Evolutionary conservation across 2,113 vertebrate species (phyloP).

Genomic region (Eudyptes chrysolophus): DNA sequence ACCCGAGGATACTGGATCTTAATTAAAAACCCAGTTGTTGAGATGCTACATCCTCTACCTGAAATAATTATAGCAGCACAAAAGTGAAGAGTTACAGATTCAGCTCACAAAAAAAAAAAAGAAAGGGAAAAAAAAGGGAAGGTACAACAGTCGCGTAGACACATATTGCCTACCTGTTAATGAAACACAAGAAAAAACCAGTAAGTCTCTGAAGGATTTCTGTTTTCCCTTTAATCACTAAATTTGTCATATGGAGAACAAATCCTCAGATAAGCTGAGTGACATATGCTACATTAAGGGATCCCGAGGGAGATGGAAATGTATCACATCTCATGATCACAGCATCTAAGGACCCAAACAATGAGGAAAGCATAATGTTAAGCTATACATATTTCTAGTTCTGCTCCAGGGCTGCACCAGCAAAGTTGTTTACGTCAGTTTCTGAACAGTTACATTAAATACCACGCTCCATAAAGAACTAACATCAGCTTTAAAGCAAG

Average conservation of each 20-base stretch:
- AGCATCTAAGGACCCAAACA: conserved; percentile 6
- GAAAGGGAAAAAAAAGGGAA: not conserved
- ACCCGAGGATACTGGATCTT: not conserved
- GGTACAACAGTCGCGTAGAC: not conserved
- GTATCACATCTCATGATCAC: not conserved
- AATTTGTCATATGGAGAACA: not conserved
- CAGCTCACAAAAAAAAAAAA: not conserved
- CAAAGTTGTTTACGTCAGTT: not conserved
- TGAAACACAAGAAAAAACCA: not conserved
- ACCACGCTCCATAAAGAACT: not conserved
- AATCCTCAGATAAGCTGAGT: not conserved
- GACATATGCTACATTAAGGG: not conserved
- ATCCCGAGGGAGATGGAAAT: not conserved
- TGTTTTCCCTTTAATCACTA: not conserved
- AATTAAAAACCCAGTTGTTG: not conserved
- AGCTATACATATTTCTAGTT: not conserved
- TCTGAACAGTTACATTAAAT: not conserved
- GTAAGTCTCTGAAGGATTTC: not conserved
- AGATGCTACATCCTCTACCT: not conserved
- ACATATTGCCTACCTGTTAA: not conserved
- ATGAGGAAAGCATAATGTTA: not conserved
- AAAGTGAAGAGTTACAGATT: not conserved
- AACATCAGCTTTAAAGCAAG: not conserved
- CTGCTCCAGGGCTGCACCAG: not conserved
- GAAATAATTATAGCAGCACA: not conserved